A percentile compares a stretch with the other conserved stretches of the same genome.
These are phyloP conservation scores for Antheraea assamensis DNA, from an alignment of 2,888 invertebrate species.

Conservation along the genomic window DNA sequence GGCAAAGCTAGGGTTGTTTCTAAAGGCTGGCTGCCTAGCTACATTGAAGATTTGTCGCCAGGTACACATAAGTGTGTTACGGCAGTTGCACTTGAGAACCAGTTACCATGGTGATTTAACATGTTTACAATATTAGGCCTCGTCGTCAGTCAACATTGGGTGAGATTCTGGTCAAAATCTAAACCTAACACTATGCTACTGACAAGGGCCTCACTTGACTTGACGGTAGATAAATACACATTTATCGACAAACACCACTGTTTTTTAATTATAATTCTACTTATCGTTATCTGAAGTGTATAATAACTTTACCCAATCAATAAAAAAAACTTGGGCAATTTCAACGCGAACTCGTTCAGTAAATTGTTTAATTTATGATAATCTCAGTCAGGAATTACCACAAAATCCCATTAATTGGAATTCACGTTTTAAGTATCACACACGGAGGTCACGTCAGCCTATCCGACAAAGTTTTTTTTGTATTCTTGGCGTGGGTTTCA, in stretches of 20 bases:
- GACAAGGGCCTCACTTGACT: no score
- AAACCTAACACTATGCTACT: no score
- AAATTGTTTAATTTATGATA: slow-evolving; percentile 4
- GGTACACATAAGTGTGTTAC: no score
- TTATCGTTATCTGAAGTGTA: neutral
- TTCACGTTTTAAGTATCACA: neutral
- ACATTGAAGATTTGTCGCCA: no score
- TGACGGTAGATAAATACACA: neutral
- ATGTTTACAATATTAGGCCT: no score
- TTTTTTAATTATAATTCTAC: neutral
- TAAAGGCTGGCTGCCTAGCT: no score
- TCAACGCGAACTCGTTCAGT: neutral
- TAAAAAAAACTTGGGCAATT: neutral
- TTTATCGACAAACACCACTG: neutral
- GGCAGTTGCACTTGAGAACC: no score
- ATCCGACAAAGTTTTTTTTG: neutral
- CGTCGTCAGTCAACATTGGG: no score
- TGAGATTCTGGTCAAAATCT: no score
- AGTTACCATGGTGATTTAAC: no score
- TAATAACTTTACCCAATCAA: neutral
- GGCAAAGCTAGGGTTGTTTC: no score
- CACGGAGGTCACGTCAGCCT: neutral
- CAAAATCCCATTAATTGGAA: slow-evolving; percentile 1
- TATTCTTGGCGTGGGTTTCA: neutral
- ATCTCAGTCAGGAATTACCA: neutral